These are phyloP conservation scores for Urocitellus parryii DNA, from an alignment of 2,113 vertebrate genomes.

Conservation along the genomic window DNA sequence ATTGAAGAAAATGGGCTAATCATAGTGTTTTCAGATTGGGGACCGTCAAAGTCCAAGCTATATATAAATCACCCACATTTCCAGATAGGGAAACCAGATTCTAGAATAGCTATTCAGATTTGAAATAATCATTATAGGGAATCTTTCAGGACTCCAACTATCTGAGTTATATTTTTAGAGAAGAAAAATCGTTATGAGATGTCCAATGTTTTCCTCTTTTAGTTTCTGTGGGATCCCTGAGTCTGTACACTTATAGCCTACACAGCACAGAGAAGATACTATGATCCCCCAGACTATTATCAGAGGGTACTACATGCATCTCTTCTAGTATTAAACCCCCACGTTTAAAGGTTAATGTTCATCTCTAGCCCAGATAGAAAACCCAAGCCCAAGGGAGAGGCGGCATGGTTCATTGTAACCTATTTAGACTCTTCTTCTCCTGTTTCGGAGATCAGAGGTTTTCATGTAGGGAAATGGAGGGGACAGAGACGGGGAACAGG, in stretches of 20 bases:
- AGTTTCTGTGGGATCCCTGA: background rate
- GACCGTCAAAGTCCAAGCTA: background rate
- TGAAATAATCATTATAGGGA: background rate
- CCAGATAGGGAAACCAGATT: background rate
- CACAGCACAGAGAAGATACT: background rate
- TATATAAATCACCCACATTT: background rate
- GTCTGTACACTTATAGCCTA: background rate
- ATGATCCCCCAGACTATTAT: background rate
- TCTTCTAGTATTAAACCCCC: background rate
- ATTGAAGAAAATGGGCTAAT: background rate
- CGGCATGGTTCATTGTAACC: background rate
- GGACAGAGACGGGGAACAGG: background rate
- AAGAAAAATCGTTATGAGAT: background rate
- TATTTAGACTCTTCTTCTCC: background rate
- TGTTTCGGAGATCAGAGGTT: background rate
- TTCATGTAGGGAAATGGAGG: background rate
- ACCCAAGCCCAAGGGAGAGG: background rate
- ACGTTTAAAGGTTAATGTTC: background rate
- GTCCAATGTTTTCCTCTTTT: background rate
- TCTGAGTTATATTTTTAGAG: background rate
- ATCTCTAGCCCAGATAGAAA: background rate
- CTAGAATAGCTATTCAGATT: background rate
- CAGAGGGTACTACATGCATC: background rate
- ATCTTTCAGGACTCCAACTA: background rate
- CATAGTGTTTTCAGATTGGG: background rate